phyloP scores from a whole-genome alignment of 2,113 vertebrate genomes.

The Aphyosemion australe region DNA sequence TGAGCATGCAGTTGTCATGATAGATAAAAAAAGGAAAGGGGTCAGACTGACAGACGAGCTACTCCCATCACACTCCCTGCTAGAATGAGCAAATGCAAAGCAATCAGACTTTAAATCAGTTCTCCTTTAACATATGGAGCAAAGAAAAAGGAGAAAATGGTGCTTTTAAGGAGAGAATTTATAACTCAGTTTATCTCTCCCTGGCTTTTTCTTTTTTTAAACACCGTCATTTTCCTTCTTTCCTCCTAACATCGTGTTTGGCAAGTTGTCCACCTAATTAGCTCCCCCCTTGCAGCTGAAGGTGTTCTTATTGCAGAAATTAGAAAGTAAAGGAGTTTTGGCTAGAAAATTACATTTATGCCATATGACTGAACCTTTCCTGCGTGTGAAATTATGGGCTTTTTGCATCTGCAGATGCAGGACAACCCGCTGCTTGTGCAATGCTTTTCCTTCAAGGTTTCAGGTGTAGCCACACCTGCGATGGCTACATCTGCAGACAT shows the following conservation, averaged over 20 bases:
- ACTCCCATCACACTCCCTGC: slow-evolving; percentile 38
- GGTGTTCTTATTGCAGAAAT: slow-evolving; percentile 60
- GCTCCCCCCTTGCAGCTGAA: slow-evolving; percentile 29
- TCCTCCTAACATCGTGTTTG: slow-evolving; percentile 41
- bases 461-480: slow-evolving; percentile 10
- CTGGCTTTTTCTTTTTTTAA: slow-evolving; percentile 41
- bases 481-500: slow-evolving; percentile 13
- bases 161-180: slow-evolving; percentile 6
- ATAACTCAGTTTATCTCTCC: slow-evolving; percentile 20
- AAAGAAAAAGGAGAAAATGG: not conserved
- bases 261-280: slow-evolving; percentile 54
- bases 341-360: slow-evolving; percentile 33
- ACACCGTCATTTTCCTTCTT: slow-evolving; percentile 30
- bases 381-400: slow-evolving; percentile 35
- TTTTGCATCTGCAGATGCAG: slow-evolving; percentile 35
- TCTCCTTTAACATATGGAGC: slow-evolving; percentile 13
- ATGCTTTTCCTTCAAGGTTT: slow-evolving; percentile 1
- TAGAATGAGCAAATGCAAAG: slow-evolving; percentile 49
- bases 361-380: slow-evolving; percentile 36
- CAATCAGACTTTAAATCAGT: slow-evolving; percentile 6
- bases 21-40: slow-evolving; percentile 66
- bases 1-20: slow-evolving; percentile 74
- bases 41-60: slow-evolving; percentile 59
- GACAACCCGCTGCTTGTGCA: slow-evolving; percentile 15
- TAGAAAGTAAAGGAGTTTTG: slow-evolving; percentile 32